Conservation (phyloP, 1,140 invertebrate genomes). For the Araneus ventricosus region DNA sequence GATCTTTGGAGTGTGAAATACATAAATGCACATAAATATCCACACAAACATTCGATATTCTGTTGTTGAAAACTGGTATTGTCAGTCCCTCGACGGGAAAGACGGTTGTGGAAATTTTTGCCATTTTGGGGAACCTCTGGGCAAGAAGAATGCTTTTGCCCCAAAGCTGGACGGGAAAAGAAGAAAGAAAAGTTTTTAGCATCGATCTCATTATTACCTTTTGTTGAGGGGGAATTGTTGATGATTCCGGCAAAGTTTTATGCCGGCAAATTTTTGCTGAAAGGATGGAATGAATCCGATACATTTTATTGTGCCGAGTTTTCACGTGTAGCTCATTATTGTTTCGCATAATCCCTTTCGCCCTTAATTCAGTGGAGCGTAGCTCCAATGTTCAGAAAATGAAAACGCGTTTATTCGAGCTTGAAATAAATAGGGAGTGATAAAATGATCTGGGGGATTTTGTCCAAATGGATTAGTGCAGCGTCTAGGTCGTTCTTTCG, state of each 20-base stretch:
- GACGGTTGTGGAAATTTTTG: slow-evolving; percentile 17
- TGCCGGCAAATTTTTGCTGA: slow-evolving; percentile 9
- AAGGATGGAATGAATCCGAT: slow-evolving; percentile 55
- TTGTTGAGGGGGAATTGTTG: slow-evolving; percentile 41
- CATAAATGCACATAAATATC: slow-evolving; percentile 3
- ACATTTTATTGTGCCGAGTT: slow-evolving; percentile 56
- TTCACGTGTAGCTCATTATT: slow-evolving; percentile 64
- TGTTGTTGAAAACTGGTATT: neutral
- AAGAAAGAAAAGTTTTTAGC: slow-evolving; percentile 32
- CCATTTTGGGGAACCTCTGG: slow-evolving; percentile 27
- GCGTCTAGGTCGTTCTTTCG: neutral
- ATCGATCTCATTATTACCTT: slow-evolving; percentile 72
- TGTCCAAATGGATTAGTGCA: neutral
- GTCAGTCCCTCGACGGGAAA: neutral
- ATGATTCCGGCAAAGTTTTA: slow-evolving; percentile 37
- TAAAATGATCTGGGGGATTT: slow-evolving; percentile 55
- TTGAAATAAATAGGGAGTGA: slow-evolving; percentile 72
- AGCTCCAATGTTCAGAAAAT: slow-evolving; percentile 59
- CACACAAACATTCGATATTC: slow-evolving; percentile 20
- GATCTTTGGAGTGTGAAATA: neutral
- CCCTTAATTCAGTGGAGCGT: slow-evolving; percentile 68
- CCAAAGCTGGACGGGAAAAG: neutral
- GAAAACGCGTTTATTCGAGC: slow-evolving; percentile 71
- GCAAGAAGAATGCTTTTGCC: slow-evolving; percentile 3
- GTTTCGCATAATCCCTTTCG: slow-evolving; percentile 66